Base-by-base conservation (phyloP, 1,140 invertebrate species). In the Camponotus floridanus region DNA sequence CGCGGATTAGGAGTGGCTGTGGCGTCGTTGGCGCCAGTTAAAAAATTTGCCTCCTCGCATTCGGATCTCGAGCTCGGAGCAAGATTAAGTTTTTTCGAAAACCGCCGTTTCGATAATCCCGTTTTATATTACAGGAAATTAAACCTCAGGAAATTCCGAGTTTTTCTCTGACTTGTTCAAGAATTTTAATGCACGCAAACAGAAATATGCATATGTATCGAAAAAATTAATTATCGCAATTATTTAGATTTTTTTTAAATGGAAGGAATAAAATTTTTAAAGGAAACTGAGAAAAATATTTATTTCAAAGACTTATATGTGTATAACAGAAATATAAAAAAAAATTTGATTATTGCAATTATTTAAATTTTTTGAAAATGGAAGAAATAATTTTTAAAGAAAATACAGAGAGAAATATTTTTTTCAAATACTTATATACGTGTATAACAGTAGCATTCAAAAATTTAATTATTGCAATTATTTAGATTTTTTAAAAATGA, bases 11-110 rank as follows among this genome's bases (percentile, higher is more conserved):
- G 36, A 74, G 74, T 78, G 42, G 31, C 55, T 64, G 39, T 6
- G 39, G 62, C 18, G 11, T 48, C 65, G n/a, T 45, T 45, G 33
- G 45, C 11, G 68, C 48, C 67, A 39, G 61, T 39, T n/a, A 7
- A 61, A 87, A 87, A 89, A 80, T 86, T 80, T 18, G 68, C 61
- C 26, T 76, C 13, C 71, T 55, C 18, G 59, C 45, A 80, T 89
- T 74, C 31, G 21, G 57, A 45, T 83, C 26, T 36, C 26, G 13
- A 13, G 55, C 55, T 73, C 55, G 57, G 57, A 70, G 21, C 48
- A 21, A 55, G 68, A 55, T 61, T 42, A 80, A 80, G 36, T 65
- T 70, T 83, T 73, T 73, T 42, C 7, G 3, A 18, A n/a, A 73
- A 62, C 74, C 68, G 39, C 79, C 26, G 55, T 73, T 74, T 51